These are phyloP conservation scores for Pluvialis apricaria DNA, from an alignment of 2,113 vertebrate genomes.

Conservation along the genomic window DNA sequence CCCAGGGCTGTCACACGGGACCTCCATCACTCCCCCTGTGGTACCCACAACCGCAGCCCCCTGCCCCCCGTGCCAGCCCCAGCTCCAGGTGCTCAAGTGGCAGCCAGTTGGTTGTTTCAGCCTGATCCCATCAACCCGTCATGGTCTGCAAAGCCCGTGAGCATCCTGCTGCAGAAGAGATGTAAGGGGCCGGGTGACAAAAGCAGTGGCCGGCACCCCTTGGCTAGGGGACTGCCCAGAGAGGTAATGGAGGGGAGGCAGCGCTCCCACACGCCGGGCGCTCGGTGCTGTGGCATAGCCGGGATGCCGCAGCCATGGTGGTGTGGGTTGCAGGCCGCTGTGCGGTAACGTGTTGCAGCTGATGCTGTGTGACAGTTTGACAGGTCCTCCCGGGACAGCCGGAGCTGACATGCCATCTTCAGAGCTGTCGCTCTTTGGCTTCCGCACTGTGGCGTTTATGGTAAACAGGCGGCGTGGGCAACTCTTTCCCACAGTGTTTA, in stretches of 20 bases:
- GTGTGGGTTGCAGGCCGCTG: background rate
- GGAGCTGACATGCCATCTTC: background rate
- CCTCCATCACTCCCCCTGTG: background rate
- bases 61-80: accelerated
- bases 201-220: accelerated
- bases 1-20: accelerated
- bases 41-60: background rate
- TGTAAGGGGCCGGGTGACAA: background rate
- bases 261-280: accelerated
- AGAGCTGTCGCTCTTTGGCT: slow-evolving; percentile 15
- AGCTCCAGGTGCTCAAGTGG: background rate
- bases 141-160: background rate
- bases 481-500: background rate
- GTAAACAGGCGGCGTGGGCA: background rate
- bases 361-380: slow-evolving; percentile 35
- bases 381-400: background rate
- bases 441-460: background rate
- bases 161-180: background rate
- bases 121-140: background rate
- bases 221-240: background rate
- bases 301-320: background rate
- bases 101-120: background rate
- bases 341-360: background rate
- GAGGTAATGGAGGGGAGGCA: background rate
- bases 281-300: background rate